phyloP scores from a whole-genome alignment of 2,888 invertebrate species.

The Nematopogon swammerdamellus region DNA sequence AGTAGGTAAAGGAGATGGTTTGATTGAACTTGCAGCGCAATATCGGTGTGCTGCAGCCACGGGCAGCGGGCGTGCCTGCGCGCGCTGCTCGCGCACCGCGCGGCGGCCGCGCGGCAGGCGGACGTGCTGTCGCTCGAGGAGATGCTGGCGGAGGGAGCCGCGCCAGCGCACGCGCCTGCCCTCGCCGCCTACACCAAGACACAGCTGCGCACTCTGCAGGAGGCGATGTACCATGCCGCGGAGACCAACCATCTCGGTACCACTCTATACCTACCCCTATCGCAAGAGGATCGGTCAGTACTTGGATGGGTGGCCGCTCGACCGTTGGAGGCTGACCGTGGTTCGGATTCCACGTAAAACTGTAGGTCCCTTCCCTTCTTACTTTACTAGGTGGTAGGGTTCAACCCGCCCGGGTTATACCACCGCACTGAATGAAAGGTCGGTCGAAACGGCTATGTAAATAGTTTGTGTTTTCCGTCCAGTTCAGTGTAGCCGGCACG shows the following conservation, averaged over 20 bases:
- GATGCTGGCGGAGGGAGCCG: constrained; percentile 81
- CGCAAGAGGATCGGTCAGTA: no score
- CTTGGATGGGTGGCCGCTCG: no score
- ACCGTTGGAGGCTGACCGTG: no score
- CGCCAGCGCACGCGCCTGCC: constrained; percentile 21
- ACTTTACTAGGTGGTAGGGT: no score
- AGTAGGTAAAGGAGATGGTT: no score
- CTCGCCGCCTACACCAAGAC: constrained; percentile 65
- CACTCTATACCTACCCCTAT: constrained; percentile 4
- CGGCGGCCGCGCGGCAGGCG: constrained; percentile 59
- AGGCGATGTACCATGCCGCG: constrained; percentile 92
- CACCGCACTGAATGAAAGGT: no score
- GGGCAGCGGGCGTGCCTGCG: constrained; percentile 78
- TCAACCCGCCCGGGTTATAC: no score
- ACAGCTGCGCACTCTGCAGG: constrained; percentile 82
- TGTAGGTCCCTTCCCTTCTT: no score
- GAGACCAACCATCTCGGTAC: constrained; percentile 84
- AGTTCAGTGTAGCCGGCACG: no score
- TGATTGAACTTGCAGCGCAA: constrained; percentile 61
- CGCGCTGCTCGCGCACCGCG: constrained; percentile 71
- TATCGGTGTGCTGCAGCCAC: constrained; percentile 87
- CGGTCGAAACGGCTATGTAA: no score
- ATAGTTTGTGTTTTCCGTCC: no score
- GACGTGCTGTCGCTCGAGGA: constrained; percentile 85
- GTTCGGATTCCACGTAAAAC: no score